A percentile compares a stretch with the other conserved stretches of the same genome.
These are phyloP conservation scores for Salticus scenicus DNA, from an alignment of 2,888 invertebrate genomes.

Conservation along the genomic window DNA sequence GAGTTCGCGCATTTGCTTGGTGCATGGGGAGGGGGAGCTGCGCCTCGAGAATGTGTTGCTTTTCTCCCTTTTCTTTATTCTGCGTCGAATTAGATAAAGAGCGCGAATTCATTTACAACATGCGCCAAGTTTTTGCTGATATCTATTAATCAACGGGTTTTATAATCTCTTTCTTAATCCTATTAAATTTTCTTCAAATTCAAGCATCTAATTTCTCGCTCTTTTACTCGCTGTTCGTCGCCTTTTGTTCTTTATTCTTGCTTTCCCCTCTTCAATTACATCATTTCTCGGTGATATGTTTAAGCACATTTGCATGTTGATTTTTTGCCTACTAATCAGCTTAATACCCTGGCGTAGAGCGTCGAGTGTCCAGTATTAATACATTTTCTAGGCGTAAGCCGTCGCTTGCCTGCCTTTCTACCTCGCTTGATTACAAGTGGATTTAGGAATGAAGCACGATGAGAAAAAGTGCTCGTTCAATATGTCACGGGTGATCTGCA, in stretches of 20 bases:
- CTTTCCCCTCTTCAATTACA: slow-evolving; percentile 37
- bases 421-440: slow-evolving; percentile 44
- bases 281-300: slow-evolving; percentile 35
- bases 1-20: not conserved
- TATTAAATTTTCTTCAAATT: slow-evolving; percentile 67
- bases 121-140: slow-evolving; percentile 52
- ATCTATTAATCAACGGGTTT: slow-evolving; percentile 68
- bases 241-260: slow-evolving; percentile 43
- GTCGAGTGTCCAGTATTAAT: slow-evolving; percentile 55
- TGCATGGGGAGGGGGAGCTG: not conserved
- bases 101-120: slow-evolving; percentile 50
- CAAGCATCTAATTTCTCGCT: slow-evolving; percentile 62
- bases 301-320: slow-evolving; percentile 51
- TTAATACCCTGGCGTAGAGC: slow-evolving; percentile 55
- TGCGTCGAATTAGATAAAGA: slow-evolving; percentile 23
- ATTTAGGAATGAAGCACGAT: slow-evolving; percentile 29
- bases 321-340: slow-evolving; percentile 56
- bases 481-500: slow-evolving; percentile 19
- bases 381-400: slow-evolving; percentile 44
- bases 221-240: slow-evolving; percentile 51
- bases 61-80: slow-evolving; percentile 9
- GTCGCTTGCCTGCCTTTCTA: slow-evolving; percentile 22
- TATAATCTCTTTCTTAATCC: slow-evolving; percentile 65
- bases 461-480: slow-evolving; percentile 18
- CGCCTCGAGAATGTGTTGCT: not conserved